Evolutionary conservation across 2,888 invertebrate genomes (phyloP).

Genomic region (Protula sp.): DNA sequence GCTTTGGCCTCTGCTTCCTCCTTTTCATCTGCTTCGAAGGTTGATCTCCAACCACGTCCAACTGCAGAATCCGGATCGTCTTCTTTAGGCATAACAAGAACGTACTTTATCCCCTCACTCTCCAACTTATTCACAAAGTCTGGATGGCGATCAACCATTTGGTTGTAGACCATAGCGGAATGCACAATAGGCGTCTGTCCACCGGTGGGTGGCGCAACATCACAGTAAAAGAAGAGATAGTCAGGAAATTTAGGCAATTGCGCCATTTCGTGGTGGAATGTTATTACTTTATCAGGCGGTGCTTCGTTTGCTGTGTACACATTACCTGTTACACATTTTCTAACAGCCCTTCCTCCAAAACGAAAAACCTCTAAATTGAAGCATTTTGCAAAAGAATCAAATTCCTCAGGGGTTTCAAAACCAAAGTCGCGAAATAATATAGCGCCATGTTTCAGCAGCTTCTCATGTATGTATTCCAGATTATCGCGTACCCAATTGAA

Average conservation of each 20-base stretch:
- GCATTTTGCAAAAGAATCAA: no score
- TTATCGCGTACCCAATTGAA: no score
- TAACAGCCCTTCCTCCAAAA: slow-evolving; percentile 34
- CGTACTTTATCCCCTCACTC: slow-evolving; percentile 28
- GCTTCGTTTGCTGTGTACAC: slow-evolving; percentile 39
- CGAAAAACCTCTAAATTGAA: no score
- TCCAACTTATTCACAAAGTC: slow-evolving; percentile 28
- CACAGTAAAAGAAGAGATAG: slow-evolving; percentile 35
- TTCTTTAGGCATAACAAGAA: slow-evolving; percentile 30
- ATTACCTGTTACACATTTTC: slow-evolving; percentile 26
- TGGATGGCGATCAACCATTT: slow-evolving; percentile 22
- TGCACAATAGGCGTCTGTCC: slow-evolving; percentile 30
- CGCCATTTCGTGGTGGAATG: slow-evolving; percentile 42
- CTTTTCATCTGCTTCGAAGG: slow-evolving; percentile 27
- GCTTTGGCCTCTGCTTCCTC: slow-evolving; percentile 29
- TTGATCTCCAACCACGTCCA: slow-evolving; percentile 38
- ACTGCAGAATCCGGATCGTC: slow-evolving; percentile 35
- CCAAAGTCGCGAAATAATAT: no score
- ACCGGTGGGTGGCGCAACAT: slow-evolving; percentile 19
- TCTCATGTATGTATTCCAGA: no score
- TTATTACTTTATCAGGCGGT: slow-evolving; percentile 35
- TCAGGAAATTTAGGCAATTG: slow-evolving; percentile 34
- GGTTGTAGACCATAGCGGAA: slow-evolving; percentile 28
- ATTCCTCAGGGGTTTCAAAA: no score
- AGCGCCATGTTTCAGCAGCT: no score